phyloP scores from a whole-genome alignment of 2,888 invertebrate genomes.

The Oligia fasciuncula region DNA sequence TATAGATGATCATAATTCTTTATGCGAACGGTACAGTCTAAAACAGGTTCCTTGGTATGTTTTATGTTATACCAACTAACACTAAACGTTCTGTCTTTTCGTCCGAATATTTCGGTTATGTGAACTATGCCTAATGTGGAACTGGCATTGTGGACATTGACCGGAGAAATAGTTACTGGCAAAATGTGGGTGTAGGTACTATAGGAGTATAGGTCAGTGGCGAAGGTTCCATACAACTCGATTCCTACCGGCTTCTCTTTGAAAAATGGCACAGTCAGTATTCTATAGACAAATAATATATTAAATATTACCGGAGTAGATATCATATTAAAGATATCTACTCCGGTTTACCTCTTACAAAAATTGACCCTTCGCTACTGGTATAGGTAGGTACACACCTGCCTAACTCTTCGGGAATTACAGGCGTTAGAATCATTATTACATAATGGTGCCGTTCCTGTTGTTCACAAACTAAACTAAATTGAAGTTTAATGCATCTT shows the following conservation, averaged over 20 bases:
- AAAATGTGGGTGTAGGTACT: background rate
- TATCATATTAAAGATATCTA: too few species aligned
- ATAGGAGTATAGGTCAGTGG: too few species aligned
- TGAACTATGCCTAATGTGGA: slow-evolving; percentile 71
- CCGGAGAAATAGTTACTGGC: background rate
- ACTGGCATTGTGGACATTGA: background rate
- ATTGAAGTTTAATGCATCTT: too few species aligned
- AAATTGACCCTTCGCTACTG: too few species aligned
- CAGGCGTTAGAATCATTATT: background rate
- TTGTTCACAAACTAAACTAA: too few species aligned
- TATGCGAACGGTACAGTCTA: slow-evolving; percentile 74
- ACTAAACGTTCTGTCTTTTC: slow-evolving; percentile 79
- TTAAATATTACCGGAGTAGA: too few species aligned
- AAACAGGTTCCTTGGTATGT: slow-evolving; percentile 80
- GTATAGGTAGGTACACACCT: background rate
- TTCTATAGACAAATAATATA: too few species aligned
- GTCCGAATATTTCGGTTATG: slow-evolving; percentile 83
- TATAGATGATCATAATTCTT: slow-evolving; percentile 59
- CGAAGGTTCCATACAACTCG: too few species aligned
- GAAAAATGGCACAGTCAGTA: too few species aligned
- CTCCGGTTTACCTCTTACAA: too few species aligned
- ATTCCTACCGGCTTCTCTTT: too few species aligned
- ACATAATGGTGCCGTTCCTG: too few species aligned
- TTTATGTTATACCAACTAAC: slow-evolving; percentile 77
- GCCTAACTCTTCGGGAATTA: background rate